Base-by-base conservation (phyloP, 1,140 invertebrate genomes). In the Cardiocondyla obscurior region DNA sequence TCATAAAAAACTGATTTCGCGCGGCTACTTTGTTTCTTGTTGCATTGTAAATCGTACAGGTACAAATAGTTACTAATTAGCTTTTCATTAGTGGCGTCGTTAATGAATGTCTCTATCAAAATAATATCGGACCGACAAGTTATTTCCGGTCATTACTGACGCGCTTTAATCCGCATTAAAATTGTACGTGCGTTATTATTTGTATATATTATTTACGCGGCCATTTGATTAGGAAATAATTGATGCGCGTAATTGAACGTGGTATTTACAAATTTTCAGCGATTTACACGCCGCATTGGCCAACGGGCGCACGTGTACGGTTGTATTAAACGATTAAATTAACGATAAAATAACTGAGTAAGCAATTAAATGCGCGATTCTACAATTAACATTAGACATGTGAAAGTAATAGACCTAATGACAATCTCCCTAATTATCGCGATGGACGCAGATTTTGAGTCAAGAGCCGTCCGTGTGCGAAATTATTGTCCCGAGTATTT, bases 191-290 rank as follows among this genome's bases (percentile, higher is more conserved):
- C 19, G 12, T 39, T 76, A 64, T 79, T 69, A 79, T 79, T 79
- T 79, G 46, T 69, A 79, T 42, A 46, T 67, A 10, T 53, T 79
- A 67, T 79, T 69, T 69, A 53, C 12, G n/a, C 14, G 16, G n/a
- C 22, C 46, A 46, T 53, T 79, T 79, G 74, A 79, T 79, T 79
- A 79, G 74, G 49, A 79, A 79, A 69, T 79, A 79, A 79, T 79
- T 79, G 60, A 79, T 79, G 62, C 62, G 46, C 33, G 33, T 69
- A 69, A 79, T 79, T 79, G 25, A 55, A 79, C 49, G 46, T 53
- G 46, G n/a, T 79, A 79, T 79, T 79, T 79, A 79, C 62, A 79
- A 67, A 69, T 79, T 79, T 79, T 69, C 74, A 79, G 22, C n/a
- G 46, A 79, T 79, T 79, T 79, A 67, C 39, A 67, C 30, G 62